Conservation (phyloP, 1,140 invertebrate genomes). For the Scaptomyza montana region DNA sequence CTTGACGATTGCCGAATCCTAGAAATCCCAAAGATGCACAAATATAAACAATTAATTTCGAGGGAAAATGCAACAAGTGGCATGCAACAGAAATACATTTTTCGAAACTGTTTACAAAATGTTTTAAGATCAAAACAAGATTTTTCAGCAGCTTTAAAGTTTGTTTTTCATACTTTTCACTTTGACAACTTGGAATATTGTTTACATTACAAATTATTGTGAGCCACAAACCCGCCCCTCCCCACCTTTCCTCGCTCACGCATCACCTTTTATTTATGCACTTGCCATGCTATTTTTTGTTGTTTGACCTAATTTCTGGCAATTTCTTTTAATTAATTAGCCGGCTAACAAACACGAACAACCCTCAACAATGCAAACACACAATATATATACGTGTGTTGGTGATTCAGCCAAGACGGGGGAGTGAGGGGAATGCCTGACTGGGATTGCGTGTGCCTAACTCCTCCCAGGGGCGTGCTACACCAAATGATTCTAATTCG, state of each 20-base stretch:
- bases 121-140: not conserved
- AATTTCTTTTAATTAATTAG: conserved; percentile 71
- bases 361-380: conserved; percentile 40
- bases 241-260: not conserved
- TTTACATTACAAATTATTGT: conserved; percentile 1
- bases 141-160: not conserved
- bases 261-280: conserved; percentile 50
- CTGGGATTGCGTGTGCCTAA: conserved; percentile 43
- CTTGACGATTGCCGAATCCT: not conserved
- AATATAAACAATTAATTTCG: conserved; percentile 10
- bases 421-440: not conserved
- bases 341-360: conserved; percentile 57
- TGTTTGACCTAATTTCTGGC: conserved; percentile 66
- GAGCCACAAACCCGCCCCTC: not conserved
- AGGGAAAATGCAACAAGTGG: conserved; percentile 25
- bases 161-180: too few relatives aligned
- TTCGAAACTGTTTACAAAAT: conserved; percentile 1
- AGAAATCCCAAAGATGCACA: not conserved
- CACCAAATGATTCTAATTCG: conserved; percentile 40
- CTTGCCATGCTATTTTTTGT: conserved; percentile 47
- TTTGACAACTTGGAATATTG: conserved; percentile 15
- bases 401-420: conserved; percentile 1
- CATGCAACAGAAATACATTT: conserved; percentile 16
- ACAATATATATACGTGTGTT: not conserved
- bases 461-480: conserved; percentile 52